Evolutionary conservation across 1,140 invertebrate species (phyloP), one percentile per base, ranked within the genome.

Genomic region (Drosophila ficusphila): DNA sequence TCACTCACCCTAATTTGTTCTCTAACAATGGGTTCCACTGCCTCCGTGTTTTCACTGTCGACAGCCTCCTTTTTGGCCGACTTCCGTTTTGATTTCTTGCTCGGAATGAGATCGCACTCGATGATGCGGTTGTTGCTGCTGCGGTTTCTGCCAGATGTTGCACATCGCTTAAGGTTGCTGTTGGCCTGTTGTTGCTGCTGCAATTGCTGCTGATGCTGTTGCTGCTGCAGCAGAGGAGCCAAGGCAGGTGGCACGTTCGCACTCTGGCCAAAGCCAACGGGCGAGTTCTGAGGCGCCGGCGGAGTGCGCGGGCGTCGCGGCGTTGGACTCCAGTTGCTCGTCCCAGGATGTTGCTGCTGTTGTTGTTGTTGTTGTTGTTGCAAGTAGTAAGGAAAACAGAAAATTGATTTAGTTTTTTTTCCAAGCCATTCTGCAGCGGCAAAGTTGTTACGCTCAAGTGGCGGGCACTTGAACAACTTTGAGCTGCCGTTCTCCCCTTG

Each of bases 81-180:
- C 33, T 88, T 89, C 29, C 85, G 78, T 56, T 90, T 89, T 69
- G 79, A 78, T 76, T 90, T 90, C 71, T 89, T 90, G 71, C 79
- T 90, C 58, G 89, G 89, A 60, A 90, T 90, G 34, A 90, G 78
- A 82, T 90, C 89, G 67, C 76, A 89, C 58, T 90, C 89, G 5
- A 89, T 79, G 19, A 90, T 89, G 42, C 82, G 88, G 73, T 69
- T 90, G 58, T 48, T 81, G 65, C 42, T 49, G 57, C 36, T 53
- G 38, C 78, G 77, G 41, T 58, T 57, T 21, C 62, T 68, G 49
- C 31, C 42, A 18, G 31, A 27, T 33, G 61, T 21, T 27, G 60
- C 48, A 53, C 54, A 52, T n/a, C 62, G 53, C 21, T 76, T 73
- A 19, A 38, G 27, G 36, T 11, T 67, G 11, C 25, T 12, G 11